phyloP scores from a whole-genome alignment of 2,888 invertebrate genomes.

The Parochlus steinenii region DNA sequence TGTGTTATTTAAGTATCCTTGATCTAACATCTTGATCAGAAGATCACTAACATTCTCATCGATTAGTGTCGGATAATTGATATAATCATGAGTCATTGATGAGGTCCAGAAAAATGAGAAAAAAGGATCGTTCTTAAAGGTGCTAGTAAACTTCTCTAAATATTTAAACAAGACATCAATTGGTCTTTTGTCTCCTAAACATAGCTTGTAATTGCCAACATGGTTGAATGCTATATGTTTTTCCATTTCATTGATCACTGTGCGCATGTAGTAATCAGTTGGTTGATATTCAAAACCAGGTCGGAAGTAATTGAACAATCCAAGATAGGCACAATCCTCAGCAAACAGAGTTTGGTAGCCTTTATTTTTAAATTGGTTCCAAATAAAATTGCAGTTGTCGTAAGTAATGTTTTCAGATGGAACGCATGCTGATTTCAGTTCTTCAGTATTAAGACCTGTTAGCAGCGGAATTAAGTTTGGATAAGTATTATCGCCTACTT shows the following conservation, averaged over 20 bases:
- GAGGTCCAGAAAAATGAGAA: slow-evolving; percentile 78
- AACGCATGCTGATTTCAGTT: slow-evolving; percentile 48
- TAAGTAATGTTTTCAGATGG: slow-evolving; percentile 32
- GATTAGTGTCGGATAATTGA: slow-evolving; percentile 60
- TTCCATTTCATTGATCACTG: slow-evolving; percentile 55
- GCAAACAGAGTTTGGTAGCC: slow-evolving; percentile 66
- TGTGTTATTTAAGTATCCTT: slow-evolving; percentile 45
- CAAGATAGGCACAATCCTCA: slow-evolving; percentile 66
- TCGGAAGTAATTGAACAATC: slow-evolving; percentile 65
- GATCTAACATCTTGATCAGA: slow-evolving; percentile 35
- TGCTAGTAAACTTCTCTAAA: slow-evolving; percentile 41
- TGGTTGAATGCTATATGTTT: slow-evolving; percentile 43
- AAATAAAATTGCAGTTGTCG: slow-evolving; percentile 67
- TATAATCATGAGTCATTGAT: slow-evolving; percentile 67
- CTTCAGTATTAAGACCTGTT: slow-evolving; percentile 48
- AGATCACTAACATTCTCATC: slow-evolving; percentile 47
- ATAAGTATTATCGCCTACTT: slow-evolving; percentile 88
- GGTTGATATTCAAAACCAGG: slow-evolving; percentile 62
- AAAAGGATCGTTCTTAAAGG: slow-evolving; percentile 40
- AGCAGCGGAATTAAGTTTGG: slow-evolving; percentile 74
- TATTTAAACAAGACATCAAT: slow-evolving; percentile 58
- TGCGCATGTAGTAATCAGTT: slow-evolving; percentile 70
- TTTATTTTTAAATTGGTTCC: slow-evolving; percentile 56
- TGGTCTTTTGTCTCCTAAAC: slow-evolving; percentile 51
- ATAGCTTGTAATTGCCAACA: slow-evolving; percentile 45